Evolutionary conservation across 2,113 vertebrate genomes (phyloP).

Genomic region (Siniperca knerii): DNA sequence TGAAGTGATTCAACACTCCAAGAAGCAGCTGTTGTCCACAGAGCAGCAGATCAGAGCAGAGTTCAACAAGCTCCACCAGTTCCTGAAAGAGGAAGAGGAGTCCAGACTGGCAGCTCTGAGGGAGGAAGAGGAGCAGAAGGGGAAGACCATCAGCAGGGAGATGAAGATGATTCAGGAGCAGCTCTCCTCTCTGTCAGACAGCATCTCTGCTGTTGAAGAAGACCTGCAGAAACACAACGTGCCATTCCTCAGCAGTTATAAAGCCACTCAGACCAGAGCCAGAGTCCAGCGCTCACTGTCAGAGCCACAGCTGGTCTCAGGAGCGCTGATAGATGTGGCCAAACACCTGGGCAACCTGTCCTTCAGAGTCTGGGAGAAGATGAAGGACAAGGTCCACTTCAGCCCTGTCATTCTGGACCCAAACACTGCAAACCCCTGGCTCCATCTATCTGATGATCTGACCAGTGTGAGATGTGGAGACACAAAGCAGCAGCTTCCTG

Average conservation of each 20-base stretch:
- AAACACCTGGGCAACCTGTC: conserved; percentile 70
- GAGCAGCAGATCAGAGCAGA: conserved; percentile 33
- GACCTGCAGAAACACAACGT: background rate
- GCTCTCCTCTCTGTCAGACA: conserved; percentile 17
- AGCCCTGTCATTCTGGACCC: conserved; percentile 57
- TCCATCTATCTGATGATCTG: conserved; percentile 55
- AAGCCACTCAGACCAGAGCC: conserved; percentile 47
- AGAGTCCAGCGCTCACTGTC: conserved; percentile 40
- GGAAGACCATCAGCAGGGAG: conserved; percentile 38
- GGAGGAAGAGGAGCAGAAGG: conserved; percentile 60
- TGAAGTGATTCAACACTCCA: conserved; percentile 18
- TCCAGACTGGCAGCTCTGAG: conserved; percentile 61
- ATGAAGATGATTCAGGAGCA: conserved; percentile 47
- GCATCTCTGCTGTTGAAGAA: background rate
- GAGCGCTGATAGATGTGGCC: conserved; percentile 60
- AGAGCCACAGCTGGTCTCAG: conserved; percentile 52
- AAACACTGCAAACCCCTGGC: conserved; percentile 22
- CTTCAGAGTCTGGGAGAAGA: conserved; percentile 65
- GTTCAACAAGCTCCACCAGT: background rate
- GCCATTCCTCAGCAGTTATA: conserved; percentile 48
- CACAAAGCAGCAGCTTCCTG: conserved; percentile 29
- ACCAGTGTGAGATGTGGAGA: conserved; percentile 9
- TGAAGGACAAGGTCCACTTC: conserved; percentile 10
- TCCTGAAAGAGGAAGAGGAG: conserved; percentile 66
- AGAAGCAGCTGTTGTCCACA: conserved; percentile 29